Base-by-base conservation (phyloP, 2,888 invertebrate genomes). In the Lochmaea capreae region DNA sequence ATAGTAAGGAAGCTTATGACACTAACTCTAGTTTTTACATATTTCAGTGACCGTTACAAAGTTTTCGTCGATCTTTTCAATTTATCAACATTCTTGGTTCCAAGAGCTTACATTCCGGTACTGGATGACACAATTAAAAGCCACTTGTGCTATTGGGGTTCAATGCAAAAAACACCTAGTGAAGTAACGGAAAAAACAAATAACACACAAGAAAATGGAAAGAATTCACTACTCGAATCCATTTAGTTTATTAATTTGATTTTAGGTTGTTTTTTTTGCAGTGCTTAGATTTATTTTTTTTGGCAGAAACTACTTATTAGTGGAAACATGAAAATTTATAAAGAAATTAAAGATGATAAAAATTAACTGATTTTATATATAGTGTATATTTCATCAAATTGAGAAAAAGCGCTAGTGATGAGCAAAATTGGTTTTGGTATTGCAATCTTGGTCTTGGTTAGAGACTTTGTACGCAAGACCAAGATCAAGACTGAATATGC, bases 21-120 rank as follows among this genome's bases (percentile, higher is more conserved):
- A 33, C 8, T 33, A 33, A 33, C 33, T 33, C 6, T 33, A 8
- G 33, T 33, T 33, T 33, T 33, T 33, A 6, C 33, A 3, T 26
- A 26, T 33, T 90, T 59, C 89, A 98, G 98, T 86, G 99, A 99
- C 88, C 95, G 98, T 26, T 99, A 99, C 90, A 99, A 99, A 88
- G 97, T 99, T 43, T 99, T 99, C 86, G 88, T 99, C 85, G 99
- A 99, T 86, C 89, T 99, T 58, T 99, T 98, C 90, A 99, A 99
- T 87, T 88, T 99, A 72, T 98, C 98, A 0, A 98, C 99, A 0
- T 99, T 97, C 89, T 89, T 99, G 76, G 93, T 99, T 82, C 99
- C 99, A 0, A 92, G 98, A 9, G 91, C 93, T 33, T 91, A 94
- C 78, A 97, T 99, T 81, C 99, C 99, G 0, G 94, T 95, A 0